Conservation (phyloP, 2,113 vertebrate genomes). For the Heteronetta atricapilla region DNA sequence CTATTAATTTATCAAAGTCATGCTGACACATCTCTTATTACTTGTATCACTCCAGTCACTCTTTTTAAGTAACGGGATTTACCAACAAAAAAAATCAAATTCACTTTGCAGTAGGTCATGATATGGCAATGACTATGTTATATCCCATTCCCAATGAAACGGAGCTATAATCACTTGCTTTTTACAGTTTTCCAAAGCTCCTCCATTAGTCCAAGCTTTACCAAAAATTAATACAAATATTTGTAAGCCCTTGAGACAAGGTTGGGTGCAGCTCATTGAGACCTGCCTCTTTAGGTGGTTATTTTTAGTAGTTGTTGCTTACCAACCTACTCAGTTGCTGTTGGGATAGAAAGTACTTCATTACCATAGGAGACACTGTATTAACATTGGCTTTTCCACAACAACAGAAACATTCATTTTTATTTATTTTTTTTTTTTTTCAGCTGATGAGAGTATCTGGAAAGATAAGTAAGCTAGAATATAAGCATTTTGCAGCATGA, state of each 20-base stretch:
- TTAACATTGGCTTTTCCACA: background rate
- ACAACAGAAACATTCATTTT: background rate
- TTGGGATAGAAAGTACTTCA: background rate
- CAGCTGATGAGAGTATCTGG: background rate
- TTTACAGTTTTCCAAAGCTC: background rate
- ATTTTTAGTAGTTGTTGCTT: background rate
- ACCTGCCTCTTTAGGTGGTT: background rate
- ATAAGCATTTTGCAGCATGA: background rate
- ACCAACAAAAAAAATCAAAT: background rate
- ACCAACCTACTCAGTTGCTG: background rate
- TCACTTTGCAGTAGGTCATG: background rate
- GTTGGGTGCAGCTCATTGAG: background rate
- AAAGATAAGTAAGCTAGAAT: background rate
- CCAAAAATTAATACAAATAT: background rate
- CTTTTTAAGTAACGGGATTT: background rate
- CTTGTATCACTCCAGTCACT: background rate
- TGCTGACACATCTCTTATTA: background rate
- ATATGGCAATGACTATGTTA: background rate
- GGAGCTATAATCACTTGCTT: background rate
- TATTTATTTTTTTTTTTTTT: background rate
- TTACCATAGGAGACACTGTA: background rate
- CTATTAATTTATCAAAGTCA: background rate
- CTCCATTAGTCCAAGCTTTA: background rate
- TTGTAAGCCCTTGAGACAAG: background rate
- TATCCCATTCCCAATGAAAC: background rate